phyloP scores from a whole-genome alignment of 2,888 invertebrate genomes.

The Hedya salicella region DNA sequence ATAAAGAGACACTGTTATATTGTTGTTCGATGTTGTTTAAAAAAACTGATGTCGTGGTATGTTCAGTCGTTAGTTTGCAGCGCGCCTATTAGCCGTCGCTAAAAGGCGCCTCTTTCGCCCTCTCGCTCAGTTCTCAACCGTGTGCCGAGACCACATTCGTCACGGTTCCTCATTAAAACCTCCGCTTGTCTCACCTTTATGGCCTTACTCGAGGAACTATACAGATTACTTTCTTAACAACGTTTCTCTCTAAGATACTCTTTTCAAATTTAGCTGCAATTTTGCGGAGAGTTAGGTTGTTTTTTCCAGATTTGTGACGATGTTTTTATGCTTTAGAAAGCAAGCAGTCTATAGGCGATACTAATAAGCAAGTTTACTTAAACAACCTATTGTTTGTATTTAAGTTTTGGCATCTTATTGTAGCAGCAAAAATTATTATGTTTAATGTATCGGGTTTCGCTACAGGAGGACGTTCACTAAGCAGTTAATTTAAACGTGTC shows the following conservation, averaged over 20 bases:
- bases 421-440: slow-evolving; percentile 16
- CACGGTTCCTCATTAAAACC: slow-evolving; percentile 69
- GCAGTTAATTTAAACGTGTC: slow-evolving; percentile 23
- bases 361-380: slow-evolving; percentile 34
- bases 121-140: slow-evolving; percentile 56
- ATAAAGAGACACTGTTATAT: too few relatives aligned
- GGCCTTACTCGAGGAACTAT: slow-evolving; percentile 37
- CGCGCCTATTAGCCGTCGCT: slow-evolving; percentile 44
- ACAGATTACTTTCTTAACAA: background rate
- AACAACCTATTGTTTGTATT: slow-evolving; percentile 36
- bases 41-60: too few relatives aligned
- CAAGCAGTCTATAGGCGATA: background rate
- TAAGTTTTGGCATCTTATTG: slow-evolving; percentile 8
- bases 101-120: slow-evolving; percentile 63
- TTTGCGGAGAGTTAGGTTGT: background rate
- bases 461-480: slow-evolving; percentile 13
- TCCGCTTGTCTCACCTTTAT: slow-evolving; percentile 55
- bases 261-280: slow-evolving; percentile 4
- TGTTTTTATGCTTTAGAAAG: background rate
- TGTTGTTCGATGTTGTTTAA: too few relatives aligned
- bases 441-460: slow-evolving; percentile 20
- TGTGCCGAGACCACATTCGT: slow-evolving; percentile 60
- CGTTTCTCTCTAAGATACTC: slow-evolving; percentile 11
- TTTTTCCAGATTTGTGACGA: background rate
- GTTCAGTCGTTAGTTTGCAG: slow-evolving; percentile 2